Conservation (phyloP, 1,140 invertebrate species). For the Mylabris phalerata region DNA sequence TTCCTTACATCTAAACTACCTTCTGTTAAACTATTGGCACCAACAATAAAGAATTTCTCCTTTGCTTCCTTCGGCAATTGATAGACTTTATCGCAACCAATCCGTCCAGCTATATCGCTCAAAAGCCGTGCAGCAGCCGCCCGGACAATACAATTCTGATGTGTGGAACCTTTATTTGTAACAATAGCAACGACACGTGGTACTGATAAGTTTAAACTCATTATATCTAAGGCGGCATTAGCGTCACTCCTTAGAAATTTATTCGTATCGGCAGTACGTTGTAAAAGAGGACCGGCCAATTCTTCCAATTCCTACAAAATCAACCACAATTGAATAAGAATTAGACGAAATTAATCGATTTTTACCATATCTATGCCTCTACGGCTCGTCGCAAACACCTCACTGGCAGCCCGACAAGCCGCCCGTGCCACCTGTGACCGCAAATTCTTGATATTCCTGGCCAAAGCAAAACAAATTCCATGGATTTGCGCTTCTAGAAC, state of each 20-base stretch:
- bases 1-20: slow-evolving; percentile 78
- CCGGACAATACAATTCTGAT: slow-evolving; percentile 80
- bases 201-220: slow-evolving; percentile 65
- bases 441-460: slow-evolving; percentile 76
- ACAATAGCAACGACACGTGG: slow-evolving; percentile 49
- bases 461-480: slow-evolving; percentile 61
- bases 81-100: slow-evolving; percentile 68
- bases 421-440: slow-evolving; percentile 83
- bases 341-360: slow-evolving; percentile 17
- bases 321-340: background rate
- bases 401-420: slow-evolving; percentile 70
- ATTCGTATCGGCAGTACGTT: slow-evolving; percentile 87
- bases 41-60: slow-evolving; percentile 70
- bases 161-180: slow-evolving; percentile 53
- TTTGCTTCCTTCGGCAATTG: slow-evolving; percentile 67
- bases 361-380: slow-evolving; percentile 69
- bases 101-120: slow-evolving; percentile 57
- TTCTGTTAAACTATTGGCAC: slow-evolving; percentile 77
- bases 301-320: slow-evolving; percentile 73
- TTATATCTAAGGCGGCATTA: slow-evolving; percentile 68
- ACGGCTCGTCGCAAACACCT: slow-evolving; percentile 65
- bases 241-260: slow-evolving; percentile 85
- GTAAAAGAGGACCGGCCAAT: slow-evolving; percentile 68
- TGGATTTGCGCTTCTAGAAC: slow-evolving; percentile 51
- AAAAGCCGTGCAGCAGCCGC: slow-evolving; percentile 74